A percentile compares a stretch with the other conserved stretches of the same genome.
These are phyloP conservation scores for Nothobranchius furzeri DNA, from an alignment of 2,113 vertebrate genomes.

Conservation along the genomic window DNA sequence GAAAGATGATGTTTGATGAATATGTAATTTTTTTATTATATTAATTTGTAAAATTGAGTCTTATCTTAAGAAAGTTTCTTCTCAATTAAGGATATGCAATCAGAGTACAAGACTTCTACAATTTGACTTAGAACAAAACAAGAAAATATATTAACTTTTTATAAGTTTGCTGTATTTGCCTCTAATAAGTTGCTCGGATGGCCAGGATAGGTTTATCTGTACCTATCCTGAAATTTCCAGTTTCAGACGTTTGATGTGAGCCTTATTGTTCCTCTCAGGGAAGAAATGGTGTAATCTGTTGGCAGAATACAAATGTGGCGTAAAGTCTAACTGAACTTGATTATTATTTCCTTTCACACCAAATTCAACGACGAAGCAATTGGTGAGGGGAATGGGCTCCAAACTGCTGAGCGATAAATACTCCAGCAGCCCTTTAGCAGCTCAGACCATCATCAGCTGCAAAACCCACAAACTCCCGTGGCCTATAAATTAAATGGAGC, in stretches of 20 bases:
- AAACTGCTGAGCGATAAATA: constrained; percentile 56
- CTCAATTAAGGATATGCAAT: constrained; percentile 19
- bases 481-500: constrained; percentile 1
- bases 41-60: neutral
- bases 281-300: constrained; percentile 41
- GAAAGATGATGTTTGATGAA: too few species aligned
- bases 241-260: constrained; percentile 48
- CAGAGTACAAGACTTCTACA: constrained; percentile 22
- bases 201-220: constrained; percentile 28
- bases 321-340: constrained; percentile 71
- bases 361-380: constrained; percentile 50
- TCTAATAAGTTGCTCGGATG: constrained; percentile 18
- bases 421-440: constrained; percentile 22
- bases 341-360: constrained; percentile 67
- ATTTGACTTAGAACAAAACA: constrained; percentile 24
- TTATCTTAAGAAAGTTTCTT: constrained; percentile 22
- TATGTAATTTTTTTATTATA: too few species aligned
- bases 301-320: constrained; percentile 64
- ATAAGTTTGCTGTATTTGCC: constrained; percentile 37
- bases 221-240: constrained; percentile 43
- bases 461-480: constrained; percentile 12
- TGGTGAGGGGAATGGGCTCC: constrained; percentile 46
- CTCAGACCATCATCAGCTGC: constrained; percentile 11
- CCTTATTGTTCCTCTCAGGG: constrained; percentile 55
- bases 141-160: constrained; percentile 39